These are phyloP conservation scores for Ophthalmolycus amberensis DNA, from an alignment of 2,113 vertebrate species.

Conservation along the genomic window DNA sequence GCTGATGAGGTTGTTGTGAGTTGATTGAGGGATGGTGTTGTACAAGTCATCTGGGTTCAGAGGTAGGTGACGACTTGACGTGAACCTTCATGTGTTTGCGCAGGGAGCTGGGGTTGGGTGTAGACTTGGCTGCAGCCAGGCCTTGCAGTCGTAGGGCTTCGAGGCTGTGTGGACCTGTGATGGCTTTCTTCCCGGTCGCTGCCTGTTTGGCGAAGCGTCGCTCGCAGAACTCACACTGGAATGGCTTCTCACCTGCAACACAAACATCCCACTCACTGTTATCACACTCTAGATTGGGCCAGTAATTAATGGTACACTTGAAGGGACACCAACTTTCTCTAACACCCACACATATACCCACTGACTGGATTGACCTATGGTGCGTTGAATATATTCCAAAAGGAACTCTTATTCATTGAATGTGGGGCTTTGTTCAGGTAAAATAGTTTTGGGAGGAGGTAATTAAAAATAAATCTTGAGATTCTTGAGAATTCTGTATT, in stretches of 20 bases:
- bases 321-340: neutral
- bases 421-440: neutral
- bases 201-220: slow-evolving; percentile 97
- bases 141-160: slow-evolving; percentile 97
- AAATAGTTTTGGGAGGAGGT: neutral
- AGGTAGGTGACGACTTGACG: slow-evolving; percentile 91
- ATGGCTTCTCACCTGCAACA: slow-evolving; percentile 95
- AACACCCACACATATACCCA: too few species aligned
- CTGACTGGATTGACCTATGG: neutral
- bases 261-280: slow-evolving; percentile 43
- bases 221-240: slow-evolving; percentile 98
- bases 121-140: slow-evolving; percentile 98
- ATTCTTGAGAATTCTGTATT: neutral
- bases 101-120: slow-evolving; percentile 96
- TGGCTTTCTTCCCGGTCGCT: slow-evolving; percentile 96
- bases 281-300: neutral
- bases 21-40: slow-evolving; percentile 61
- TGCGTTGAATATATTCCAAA: neutral
- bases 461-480: neutral
- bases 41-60: slow-evolving; percentile 81
- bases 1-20: slow-evolving; percentile 65
- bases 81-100: slow-evolving; percentile 98
- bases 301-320: too few species aligned
- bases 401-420: neutral
- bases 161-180: slow-evolving; percentile 96